Base-by-base conservation (phyloP, 2,797 vertebrate species). In the Lacerta viridis region DNA sequence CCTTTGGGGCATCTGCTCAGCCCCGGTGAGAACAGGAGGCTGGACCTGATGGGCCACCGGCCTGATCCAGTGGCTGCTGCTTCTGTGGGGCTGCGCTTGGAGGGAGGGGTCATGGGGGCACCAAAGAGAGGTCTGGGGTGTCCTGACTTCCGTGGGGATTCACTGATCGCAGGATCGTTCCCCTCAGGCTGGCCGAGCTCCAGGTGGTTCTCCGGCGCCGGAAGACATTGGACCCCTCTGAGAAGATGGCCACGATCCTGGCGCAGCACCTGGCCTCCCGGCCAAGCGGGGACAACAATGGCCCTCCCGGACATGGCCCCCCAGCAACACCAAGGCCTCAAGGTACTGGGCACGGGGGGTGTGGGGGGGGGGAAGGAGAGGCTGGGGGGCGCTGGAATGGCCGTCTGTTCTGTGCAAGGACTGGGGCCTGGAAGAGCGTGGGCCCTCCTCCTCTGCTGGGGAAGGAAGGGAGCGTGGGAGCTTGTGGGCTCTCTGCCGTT, bases 211-310 rank as follows among this genome's bases (percentile, higher is more conserved):
- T 76, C 1, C 41, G 18, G 72, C 71, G 39, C 55, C 41, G 79
- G 5, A 76, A 76, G 83, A 78, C 88, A 2, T 25, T 85, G 83
- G 59, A 18, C 18, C 33, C n/a, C 55, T 69, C 78, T 4, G 71
- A 84, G 81, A 84, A 88, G 87, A 79, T 84, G 81, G 81, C 81
- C 5, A 10, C 18, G 5, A 84, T 84, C 46, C 46, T 78, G 81
- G 75, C 81, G 0, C 64, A 79, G 75, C 81, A 79, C 0, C 80
- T 88, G 29, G 80, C 87, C 13, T 68, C 74, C 27, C 61, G 33
- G 18, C 69, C 29, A 7, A 10, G 33, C 4, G n/a, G 18, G 1
- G 17, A 15, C 5, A 13, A 13, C 36, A 20, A 4, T 0, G 25
- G 18, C 66, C 25, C 13, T 18, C 69, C 87, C 1, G 18, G 78